phyloP scores from a whole-genome alignment of 2,113 vertebrate genomes.

The Alethe castanea region DNA sequence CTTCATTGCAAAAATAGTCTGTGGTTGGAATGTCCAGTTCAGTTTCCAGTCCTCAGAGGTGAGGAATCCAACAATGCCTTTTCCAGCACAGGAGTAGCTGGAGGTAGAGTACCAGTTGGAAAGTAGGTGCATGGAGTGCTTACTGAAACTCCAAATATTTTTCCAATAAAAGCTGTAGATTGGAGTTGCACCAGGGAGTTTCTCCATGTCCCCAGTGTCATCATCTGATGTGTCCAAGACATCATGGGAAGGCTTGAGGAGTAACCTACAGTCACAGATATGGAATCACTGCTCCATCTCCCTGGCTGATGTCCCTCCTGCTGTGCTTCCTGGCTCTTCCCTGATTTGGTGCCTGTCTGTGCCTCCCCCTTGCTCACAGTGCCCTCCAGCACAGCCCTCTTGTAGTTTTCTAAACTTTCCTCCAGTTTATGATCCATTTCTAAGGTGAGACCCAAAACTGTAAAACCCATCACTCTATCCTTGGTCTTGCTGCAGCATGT shows the following conservation, averaged over 20 bases:
- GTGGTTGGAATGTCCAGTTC: neutral
- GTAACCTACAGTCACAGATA: neutral
- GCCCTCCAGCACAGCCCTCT: neutral
- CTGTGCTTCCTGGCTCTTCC: neutral
- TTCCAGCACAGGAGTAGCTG: neutral
- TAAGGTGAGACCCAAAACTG: neutral
- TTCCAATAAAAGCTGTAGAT: neutral
- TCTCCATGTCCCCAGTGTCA: neutral
- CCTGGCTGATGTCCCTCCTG: neutral
- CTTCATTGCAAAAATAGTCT: neutral
- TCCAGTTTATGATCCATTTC: neutral
- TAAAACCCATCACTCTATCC: neutral
- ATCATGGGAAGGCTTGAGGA: neutral
- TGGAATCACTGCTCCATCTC: neutral
- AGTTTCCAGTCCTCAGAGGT: neutral
- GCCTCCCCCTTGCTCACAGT: neutral
- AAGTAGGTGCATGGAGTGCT: neutral
- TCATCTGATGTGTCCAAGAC: neutral
- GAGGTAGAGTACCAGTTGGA: neutral
- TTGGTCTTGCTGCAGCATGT: neutral
- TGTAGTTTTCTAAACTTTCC: neutral
- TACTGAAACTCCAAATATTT: neutral
- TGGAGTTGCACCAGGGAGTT: neutral
- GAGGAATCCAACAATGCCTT: neutral
- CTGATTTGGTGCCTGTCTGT: fast-evolving